Evolutionary conservation across 2,113 vertebrate genomes (phyloP).

Genomic region (Xiphias gladius): DNA sequence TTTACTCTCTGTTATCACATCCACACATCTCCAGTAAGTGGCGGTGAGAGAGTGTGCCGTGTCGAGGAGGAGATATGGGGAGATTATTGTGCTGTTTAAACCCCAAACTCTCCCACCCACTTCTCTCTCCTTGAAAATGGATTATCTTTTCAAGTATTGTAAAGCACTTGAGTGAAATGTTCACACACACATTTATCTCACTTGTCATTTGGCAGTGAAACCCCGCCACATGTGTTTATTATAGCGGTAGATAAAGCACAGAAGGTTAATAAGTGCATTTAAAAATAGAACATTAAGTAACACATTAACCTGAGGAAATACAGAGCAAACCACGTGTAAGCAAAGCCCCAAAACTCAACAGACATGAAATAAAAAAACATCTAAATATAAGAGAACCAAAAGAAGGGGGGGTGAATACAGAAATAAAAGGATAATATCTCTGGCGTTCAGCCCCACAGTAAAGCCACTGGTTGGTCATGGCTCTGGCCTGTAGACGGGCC

Average conservation of each 20-base stretch:
- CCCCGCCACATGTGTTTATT: constrained; percentile 63
- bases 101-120: constrained; percentile 59
- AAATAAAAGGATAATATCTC: constrained; percentile 70
- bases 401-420: constrained; percentile 28
- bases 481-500: constrained; percentile 80
- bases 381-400: constrained; percentile 35
- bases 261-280: constrained; percentile 39
- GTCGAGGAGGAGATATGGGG: constrained; percentile 68
- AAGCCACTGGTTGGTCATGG: constrained; percentile 80
- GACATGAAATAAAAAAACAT: neutral
- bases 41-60: constrained; percentile 55
- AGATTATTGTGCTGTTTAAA: constrained; percentile 74
- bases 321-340: constrained; percentile 26
- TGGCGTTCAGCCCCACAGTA: constrained; percentile 66
- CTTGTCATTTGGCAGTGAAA: constrained; percentile 60
- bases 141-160: constrained; percentile 78
- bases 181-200: constrained; percentile 69
- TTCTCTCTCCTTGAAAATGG: constrained; percentile 65
- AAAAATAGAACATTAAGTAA: constrained; percentile 49
- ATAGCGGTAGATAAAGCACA: constrained; percentile 51
- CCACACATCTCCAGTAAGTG: constrained; percentile 74
- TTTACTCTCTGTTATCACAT: constrained; percentile 79
- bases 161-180: constrained; percentile 77
- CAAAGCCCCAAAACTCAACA: constrained; percentile 35
- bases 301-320: constrained; percentile 28